Evolutionary conservation across 2,113 vertebrate genomes (phyloP).

Genomic region (Sturnus vulgaris): DNA sequence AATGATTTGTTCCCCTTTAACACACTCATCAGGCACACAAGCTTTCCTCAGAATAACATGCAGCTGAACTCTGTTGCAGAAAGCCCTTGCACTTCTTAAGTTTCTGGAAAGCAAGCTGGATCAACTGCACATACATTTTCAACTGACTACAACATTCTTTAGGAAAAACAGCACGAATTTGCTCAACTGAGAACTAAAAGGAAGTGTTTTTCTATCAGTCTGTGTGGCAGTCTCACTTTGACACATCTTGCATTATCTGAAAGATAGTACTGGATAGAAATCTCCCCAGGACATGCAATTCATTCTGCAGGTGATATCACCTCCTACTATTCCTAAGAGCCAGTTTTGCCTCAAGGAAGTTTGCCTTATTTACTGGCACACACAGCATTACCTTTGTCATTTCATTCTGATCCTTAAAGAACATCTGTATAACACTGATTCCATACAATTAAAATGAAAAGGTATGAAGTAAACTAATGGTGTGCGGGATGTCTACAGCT

Average conservation of each 20-base stretch:
- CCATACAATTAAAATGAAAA: constrained; percentile 10
- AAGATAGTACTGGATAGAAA: constrained; percentile 7
- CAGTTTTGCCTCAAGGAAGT: constrained; percentile 41
- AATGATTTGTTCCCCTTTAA: constrained; percentile 71
- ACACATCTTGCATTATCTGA: constrained; percentile 27
- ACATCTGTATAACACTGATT: constrained; percentile 40
- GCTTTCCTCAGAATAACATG: constrained; percentile 49
- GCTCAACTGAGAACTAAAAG: constrained; percentile 53
- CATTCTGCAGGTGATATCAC: background rate
- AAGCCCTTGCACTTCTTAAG: constrained; percentile 1
- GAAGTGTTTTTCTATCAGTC: constrained; percentile 26
- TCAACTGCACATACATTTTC: constrained; percentile 43
- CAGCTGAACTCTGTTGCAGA: constrained; percentile 28
- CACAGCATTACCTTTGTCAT: constrained; percentile 7
- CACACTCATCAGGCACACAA: constrained; percentile 60
- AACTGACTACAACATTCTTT: constrained; percentile 43
- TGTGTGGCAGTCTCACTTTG: constrained; percentile 52
- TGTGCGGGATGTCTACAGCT: constrained; percentile 17
- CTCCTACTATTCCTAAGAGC: constrained; percentile 37
- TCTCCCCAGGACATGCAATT: constrained; percentile 49
- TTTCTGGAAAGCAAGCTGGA: constrained; percentile 54
- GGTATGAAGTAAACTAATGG: constrained; percentile 6
- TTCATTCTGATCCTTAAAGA: constrained; percentile 45
- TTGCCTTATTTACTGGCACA: constrained; percentile 35
- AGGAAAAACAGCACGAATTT: background rate